Evolutionary conservation across 2,797 vertebrate species (phyloP).

Genomic region (Alcedo quadribrachys): DNA sequence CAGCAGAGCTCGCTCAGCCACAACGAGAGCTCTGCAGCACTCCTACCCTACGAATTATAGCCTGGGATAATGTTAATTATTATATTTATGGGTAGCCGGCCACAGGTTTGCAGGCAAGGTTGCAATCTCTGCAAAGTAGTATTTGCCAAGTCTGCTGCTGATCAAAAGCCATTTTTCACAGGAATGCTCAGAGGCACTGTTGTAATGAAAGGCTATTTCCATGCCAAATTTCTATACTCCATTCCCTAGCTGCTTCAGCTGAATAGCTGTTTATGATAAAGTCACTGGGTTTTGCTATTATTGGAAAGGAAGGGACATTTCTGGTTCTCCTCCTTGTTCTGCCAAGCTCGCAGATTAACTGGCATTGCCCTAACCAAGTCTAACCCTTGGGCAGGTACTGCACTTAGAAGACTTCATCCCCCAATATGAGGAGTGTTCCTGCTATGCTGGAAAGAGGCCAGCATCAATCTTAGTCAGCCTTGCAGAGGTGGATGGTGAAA

Average conservation of each 20-base stretch:
- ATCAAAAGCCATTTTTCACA: background rate
- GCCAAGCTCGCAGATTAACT: background rate
- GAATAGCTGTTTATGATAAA: background rate
- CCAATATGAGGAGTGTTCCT: rapidly evolving
- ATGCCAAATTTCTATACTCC: background rate
- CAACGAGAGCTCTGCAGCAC: background rate
- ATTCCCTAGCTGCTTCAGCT: background rate
- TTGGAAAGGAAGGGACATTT: background rate
- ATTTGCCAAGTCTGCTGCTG: background rate
- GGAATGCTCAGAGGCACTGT: background rate
- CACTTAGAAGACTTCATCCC: rapidly evolving
- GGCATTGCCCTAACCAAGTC: background rate
- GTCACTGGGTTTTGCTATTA: background rate
- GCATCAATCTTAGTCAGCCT: background rate
- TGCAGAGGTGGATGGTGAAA: background rate
- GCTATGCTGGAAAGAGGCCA: rapidly evolving
- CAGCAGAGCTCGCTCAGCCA: rapidly evolving
- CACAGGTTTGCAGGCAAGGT: background rate
- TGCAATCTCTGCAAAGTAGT: background rate
- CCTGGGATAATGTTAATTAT: background rate
- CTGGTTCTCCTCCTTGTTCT: background rate
- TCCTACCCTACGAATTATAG: background rate
- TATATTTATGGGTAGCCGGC: rapidly evolving
- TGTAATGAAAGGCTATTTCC: background rate
- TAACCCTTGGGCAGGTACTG: background rate